Evolutionary conservation across 2,888 invertebrate genomes (phyloP).

Genomic region (Plebejus argus): DNA sequence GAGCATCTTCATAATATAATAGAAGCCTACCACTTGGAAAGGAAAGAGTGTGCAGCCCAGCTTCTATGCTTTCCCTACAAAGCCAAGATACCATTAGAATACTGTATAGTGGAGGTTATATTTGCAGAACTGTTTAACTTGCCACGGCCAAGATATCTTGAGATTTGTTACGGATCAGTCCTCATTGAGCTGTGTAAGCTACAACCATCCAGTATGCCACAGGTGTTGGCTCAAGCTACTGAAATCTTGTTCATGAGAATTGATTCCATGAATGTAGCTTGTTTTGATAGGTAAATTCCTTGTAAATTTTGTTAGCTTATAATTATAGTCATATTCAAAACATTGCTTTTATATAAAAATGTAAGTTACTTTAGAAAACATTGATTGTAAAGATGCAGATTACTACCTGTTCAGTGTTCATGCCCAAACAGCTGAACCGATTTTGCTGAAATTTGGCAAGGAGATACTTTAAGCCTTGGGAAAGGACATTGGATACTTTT

Average conservation of each 20-base stretch:
- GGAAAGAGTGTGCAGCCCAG: conserved; percentile 97
- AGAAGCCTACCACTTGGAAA: conserved; percentile 91
- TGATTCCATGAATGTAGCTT: conserved; percentile 97
- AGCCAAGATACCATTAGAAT: conserved; percentile 96
- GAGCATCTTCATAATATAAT: conserved; percentile 97
- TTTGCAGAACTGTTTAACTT: conserved; percentile 96
- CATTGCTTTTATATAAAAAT: background rate
- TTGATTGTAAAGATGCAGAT: conserved; percentile 98
- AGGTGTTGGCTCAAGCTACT: conserved; percentile 97
- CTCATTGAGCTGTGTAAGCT: conserved; percentile 98
- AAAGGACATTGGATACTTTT: no score
- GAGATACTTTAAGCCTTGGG: no score
- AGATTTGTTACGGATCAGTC: conserved; percentile 96
- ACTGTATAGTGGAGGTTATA: conserved; percentile 98
- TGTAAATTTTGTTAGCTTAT: background rate
- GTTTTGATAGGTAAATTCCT: conserved; percentile 89
- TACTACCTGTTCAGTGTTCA: conserved; percentile 74
- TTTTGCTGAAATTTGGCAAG: no score
- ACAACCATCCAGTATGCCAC: conserved; percentile 98
- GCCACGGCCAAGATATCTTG: conserved; percentile 93
- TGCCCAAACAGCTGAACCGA: no score
- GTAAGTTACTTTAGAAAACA: conserved; percentile 48
- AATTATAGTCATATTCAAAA: background rate
- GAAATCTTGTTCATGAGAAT: conserved; percentile 97
- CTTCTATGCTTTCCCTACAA: conserved; percentile 95